Evolutionary conservation across 2,113 vertebrate genomes (phyloP).

Genomic region (Lepus europaeus): DNA sequence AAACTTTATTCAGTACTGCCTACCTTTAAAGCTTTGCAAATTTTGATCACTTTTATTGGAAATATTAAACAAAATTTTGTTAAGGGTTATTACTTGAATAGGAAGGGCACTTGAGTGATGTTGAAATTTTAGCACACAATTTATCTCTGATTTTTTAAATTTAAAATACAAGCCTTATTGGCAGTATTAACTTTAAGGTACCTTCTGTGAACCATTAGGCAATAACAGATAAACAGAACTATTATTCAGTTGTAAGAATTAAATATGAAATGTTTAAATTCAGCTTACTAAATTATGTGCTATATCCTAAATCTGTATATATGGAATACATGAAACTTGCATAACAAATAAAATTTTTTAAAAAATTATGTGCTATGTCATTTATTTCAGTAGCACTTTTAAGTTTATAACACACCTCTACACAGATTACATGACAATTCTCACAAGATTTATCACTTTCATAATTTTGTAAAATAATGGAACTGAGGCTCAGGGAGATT

Average conservation of each 20-base stretch:
- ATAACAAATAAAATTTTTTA: no score
- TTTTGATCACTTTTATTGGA: not conserved
- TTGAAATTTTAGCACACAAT: not conserved
- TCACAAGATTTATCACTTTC: not conserved
- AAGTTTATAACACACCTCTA: slow-evolving; percentile 20
- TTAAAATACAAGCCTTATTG: not conserved
- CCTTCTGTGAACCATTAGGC: not conserved
- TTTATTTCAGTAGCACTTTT: not conserved
- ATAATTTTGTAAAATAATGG: not conserved
- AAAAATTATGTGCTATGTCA: no score
- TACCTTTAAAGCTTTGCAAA: not conserved
- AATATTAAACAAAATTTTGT: not conserved
- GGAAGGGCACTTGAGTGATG: not conserved
- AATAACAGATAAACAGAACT: not conserved
- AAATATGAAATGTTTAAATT: slow-evolving; percentile 1
- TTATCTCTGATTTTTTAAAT: slow-evolving; percentile 36
- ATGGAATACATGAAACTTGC: no score
- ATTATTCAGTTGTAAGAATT: not conserved
- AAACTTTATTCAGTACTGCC: not conserved
- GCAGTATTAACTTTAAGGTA: slow-evolving; percentile 7
- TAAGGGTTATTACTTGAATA: not conserved
- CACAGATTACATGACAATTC: not conserved
- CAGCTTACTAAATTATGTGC: not conserved
- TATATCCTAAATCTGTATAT: no score
- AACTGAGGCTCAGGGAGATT: not conserved